Conservation (phyloP, 2,113 vertebrate genomes). For the Columba livia region DNA sequence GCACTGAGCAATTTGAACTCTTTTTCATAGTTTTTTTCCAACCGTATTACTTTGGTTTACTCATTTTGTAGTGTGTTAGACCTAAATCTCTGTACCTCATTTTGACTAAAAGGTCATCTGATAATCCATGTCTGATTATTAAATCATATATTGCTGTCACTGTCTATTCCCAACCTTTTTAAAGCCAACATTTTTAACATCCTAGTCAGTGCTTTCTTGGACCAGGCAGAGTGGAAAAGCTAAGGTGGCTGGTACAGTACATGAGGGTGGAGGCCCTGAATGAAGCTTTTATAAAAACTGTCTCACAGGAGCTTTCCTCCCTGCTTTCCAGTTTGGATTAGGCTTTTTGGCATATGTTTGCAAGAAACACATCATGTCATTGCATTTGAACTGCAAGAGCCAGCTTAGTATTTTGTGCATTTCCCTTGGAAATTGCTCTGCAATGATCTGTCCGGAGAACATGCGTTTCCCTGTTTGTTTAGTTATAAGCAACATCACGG, state of each 20-base stretch:
- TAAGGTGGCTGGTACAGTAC: slow-evolving; percentile 29
- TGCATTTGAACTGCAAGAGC: background rate
- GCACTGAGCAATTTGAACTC: background rate
- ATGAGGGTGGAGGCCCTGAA: slow-evolving; percentile 54
- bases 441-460: background rate
- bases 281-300: slow-evolving; percentile 39
- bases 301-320: slow-evolving; percentile 35
- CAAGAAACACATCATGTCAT: slow-evolving; percentile 20
- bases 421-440: slow-evolving; percentile 27
- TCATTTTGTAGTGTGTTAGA: background rate
- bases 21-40: background rate
- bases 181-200: background rate
- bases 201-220: background rate
- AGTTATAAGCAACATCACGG: background rate
- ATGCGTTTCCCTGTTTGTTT: background rate
- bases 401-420: background rate
- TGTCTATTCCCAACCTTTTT: background rate
- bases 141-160: background rate
- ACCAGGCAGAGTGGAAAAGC: slow-evolving; percentile 44
- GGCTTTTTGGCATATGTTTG: background rate
- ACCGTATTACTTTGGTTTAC: background rate
- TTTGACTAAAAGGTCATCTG: background rate
- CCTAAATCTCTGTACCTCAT: background rate
- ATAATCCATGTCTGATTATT: background rate
- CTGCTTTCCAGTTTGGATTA: slow-evolving; percentile 44